Evolutionary conservation across 2,113 vertebrate genomes (phyloP).

Genomic region (Theristicus caerulescens): DNA sequence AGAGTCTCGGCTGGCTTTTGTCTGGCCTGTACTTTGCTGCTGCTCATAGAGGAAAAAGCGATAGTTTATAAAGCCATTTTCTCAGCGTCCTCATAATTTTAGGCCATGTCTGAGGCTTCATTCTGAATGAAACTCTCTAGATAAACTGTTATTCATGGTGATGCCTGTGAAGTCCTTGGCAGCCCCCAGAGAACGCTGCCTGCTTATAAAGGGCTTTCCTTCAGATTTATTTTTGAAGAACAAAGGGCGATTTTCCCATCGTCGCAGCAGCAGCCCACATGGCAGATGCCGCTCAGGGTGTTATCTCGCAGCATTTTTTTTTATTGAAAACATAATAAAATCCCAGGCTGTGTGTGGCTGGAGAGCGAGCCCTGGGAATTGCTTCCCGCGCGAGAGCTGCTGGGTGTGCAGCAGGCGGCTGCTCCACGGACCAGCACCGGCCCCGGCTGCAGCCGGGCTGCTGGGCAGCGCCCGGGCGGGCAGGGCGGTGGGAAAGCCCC

Average conservation of each 20-base stretch:
- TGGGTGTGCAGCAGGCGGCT: background rate
- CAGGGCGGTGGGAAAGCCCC: background rate
- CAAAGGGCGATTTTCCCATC: constrained; percentile 55
- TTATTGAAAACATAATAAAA: background rate
- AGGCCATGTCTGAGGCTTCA: constrained; percentile 40
- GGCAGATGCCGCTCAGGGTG: background rate
- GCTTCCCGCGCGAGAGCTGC: accelerated
- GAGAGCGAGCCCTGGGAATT: background rate
- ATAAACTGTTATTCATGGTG: constrained; percentile 62
- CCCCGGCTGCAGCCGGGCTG: background rate
- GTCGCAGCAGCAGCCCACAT: background rate
- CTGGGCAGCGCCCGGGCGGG: background rate
- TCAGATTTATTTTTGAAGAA: constrained; percentile 38
- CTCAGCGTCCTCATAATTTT: constrained; percentile 49
- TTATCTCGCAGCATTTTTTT: background rate
- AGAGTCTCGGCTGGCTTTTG: constrained; percentile 17
- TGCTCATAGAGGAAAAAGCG: constrained; percentile 3
- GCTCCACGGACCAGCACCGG: accelerated
- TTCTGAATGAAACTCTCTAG: constrained; percentile 38
- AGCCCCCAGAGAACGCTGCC: constrained; percentile 36
- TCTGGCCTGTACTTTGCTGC: constrained; percentile 9
- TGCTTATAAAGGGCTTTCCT: constrained; percentile 37
- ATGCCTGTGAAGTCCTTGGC: constrained; percentile 48
- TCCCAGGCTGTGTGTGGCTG: accelerated
- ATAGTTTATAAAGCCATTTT: constrained; percentile 59